phyloP scores from a whole-genome alignment of 2,888 invertebrate species.

The Platycheirus rosarum region DNA sequence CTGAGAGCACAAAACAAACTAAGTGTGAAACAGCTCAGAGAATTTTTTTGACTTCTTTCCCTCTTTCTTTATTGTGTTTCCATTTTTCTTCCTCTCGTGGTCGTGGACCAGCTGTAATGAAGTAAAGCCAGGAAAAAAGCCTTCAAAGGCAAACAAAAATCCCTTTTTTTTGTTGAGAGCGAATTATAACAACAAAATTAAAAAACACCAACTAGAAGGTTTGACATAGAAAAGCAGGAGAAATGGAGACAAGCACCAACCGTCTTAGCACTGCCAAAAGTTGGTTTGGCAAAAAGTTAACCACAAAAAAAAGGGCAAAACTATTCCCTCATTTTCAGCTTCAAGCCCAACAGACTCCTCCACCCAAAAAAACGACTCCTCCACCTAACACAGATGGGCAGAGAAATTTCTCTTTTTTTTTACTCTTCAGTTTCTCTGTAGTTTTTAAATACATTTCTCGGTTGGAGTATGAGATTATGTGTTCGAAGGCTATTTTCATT shows the following conservation, averaged over 20 bases:
- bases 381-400: background rate
- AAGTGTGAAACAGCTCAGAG: conserved; percentile 64
- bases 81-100: conserved; percentile 15
- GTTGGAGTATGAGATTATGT: background rate
- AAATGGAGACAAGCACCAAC: too few species aligned
- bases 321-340: conserved; percentile 41
- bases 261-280: conserved; percentile 1
- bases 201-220: conserved; percentile 24
- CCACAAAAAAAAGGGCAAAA: conserved; percentile 41
- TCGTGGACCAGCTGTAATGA: conserved; percentile 5
- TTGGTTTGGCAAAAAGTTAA: conserved; percentile 50
- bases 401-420: conserved; percentile 2
- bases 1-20: conserved; percentile 53
- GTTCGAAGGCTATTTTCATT: background rate
- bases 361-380: background rate
- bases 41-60: conserved; percentile 2
- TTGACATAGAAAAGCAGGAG: too few species aligned
- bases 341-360: conserved; percentile 9
- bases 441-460: background rate
- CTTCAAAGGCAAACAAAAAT: background rate
- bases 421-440: background rate
- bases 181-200: background rate
- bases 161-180: background rate
- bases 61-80: conserved; percentile 3
- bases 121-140: background rate